Conservation (phyloP, 2,888 invertebrate species). For the Hofmannophila pseudospretella region DNA sequence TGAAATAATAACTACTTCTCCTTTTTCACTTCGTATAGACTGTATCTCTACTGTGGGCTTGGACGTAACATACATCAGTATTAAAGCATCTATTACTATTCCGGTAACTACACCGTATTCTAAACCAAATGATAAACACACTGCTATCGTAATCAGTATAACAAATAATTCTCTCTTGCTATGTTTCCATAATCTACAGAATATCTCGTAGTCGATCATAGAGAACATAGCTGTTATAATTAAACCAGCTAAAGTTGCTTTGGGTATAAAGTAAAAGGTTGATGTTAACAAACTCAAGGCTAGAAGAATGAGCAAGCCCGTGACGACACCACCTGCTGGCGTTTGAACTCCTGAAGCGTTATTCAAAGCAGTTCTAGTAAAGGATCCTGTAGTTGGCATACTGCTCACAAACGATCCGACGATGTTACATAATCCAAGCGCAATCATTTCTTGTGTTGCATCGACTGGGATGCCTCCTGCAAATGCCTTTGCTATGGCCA, state of each 20-base stretch:
- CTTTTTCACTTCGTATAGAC: constrained; percentile 30
- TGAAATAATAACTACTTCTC: constrained; percentile 37
- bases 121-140: constrained; percentile 47
- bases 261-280: constrained; percentile 91
- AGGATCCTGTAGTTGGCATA: constrained; percentile 92
- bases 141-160: constrained; percentile 37
- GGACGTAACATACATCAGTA: constrained; percentile 50
- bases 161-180: constrained; percentile 79
- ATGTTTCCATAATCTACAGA: constrained; percentile 84
- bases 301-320: constrained; percentile 85
- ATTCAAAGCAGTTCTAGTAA: constrained; percentile 92
- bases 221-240: constrained; percentile 94
- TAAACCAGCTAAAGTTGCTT: constrained; percentile 90
- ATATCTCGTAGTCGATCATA: constrained; percentile 84
- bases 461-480: constrained; percentile 87
- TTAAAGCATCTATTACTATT: constrained; percentile 43
- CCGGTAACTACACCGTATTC: constrained; percentile 63
- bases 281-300: constrained; percentile 88
- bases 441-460: constrained; percentile 94
- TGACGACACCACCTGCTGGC: constrained; percentile 87
- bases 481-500: constrained; percentile 87
- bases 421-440: constrained; percentile 90
- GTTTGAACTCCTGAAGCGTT: constrained; percentile 93
- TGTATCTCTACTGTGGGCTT: constrained; percentile 42
- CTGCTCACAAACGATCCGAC: constrained; percentile 89